phyloP scores from a whole-genome alignment of 2,113 vertebrate species.

The Varanus salvator region DNA sequence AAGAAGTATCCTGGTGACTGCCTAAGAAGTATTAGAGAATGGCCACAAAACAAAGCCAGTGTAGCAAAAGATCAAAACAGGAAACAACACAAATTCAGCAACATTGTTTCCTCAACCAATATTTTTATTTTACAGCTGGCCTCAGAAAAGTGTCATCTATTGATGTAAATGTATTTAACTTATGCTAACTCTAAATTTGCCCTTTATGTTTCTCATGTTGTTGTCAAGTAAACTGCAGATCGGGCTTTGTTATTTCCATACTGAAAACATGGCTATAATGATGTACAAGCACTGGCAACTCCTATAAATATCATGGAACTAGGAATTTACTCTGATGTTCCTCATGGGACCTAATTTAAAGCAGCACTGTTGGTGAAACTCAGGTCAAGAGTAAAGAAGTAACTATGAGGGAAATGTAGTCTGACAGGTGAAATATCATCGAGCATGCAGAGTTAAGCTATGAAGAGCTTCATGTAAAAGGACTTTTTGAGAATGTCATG shows the following conservation, averaged over 20 bases:
- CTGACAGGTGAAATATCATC: slow-evolving; percentile 70
- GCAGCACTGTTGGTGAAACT: slow-evolving; percentile 67
- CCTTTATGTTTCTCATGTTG: background rate
- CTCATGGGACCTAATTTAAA: slow-evolving; percentile 79
- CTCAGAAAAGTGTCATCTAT: background rate
- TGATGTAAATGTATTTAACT: slow-evolving; percentile 17
- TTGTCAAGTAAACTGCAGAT: slow-evolving; percentile 32
- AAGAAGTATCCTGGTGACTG: background rate
- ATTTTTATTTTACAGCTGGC: slow-evolving; percentile 32
- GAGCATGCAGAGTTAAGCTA: slow-evolving; percentile 35
- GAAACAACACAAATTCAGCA: slow-evolving; percentile 7
- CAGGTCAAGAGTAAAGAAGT: slow-evolving; percentile 71
- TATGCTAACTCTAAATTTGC: slow-evolving; percentile 23
- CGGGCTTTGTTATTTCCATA: slow-evolving; percentile 11
- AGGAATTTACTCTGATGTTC: slow-evolving; percentile 70
- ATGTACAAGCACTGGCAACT: slow-evolving; percentile 69
- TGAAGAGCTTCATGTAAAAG: slow-evolving; percentile 4
- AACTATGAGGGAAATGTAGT: slow-evolving; percentile 63
- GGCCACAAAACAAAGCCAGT: background rate
- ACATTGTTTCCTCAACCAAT: slow-evolving; percentile 23
- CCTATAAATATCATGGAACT: slow-evolving; percentile 64
- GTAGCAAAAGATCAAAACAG: background rate
- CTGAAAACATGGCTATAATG: slow-evolving; percentile 55
- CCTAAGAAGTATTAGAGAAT: slow-evolving; percentile 8
- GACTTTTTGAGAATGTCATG: slow-evolving; percentile 21